Conservation (phyloP, 1,140 invertebrate genomes). For the Ceratosolen solmsi region DNA sequence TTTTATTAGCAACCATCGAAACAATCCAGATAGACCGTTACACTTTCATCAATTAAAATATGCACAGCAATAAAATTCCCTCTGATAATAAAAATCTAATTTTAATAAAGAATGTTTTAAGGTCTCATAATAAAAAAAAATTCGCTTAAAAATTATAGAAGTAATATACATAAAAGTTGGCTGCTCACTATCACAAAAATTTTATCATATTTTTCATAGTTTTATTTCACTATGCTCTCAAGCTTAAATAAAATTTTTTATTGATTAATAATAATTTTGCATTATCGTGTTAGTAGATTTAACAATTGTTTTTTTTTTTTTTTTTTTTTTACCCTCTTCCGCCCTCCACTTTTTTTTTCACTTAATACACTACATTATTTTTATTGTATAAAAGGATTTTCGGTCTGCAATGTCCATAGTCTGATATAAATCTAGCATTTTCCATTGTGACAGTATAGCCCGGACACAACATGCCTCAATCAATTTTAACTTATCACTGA, state of each 20-base stretch:
- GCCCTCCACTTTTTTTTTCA: too few species aligned
- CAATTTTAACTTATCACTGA: too few species aligned
- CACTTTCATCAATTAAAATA: background rate
- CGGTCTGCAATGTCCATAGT: too few species aligned
- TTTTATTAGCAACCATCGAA: background rate
- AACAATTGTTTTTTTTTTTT: too few species aligned
- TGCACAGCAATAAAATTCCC: background rate
- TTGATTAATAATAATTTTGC: conserved; percentile 1
- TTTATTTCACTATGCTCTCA: background rate
- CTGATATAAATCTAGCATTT: too few species aligned
- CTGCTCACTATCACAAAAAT: conserved; percentile 3
- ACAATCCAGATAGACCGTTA: background rate
- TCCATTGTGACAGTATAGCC: too few species aligned
- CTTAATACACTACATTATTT: background rate
- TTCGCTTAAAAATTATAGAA: background rate
- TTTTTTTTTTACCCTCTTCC: too few species aligned
- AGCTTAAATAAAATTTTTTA: background rate
- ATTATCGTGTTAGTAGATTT: background rate
- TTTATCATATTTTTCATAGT: conserved; percentile 19
- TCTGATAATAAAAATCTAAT: conserved; percentile 8
- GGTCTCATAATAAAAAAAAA: conserved; percentile 16
- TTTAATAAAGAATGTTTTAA: conserved; percentile 15
- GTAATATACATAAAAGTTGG: conserved; percentile 23
- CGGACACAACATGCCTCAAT: too few species aligned
- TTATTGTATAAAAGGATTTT: background rate